phyloP scores from a whole-genome alignment of 1,140 invertebrate species.

The Drosophila mauritiana region DNA sequence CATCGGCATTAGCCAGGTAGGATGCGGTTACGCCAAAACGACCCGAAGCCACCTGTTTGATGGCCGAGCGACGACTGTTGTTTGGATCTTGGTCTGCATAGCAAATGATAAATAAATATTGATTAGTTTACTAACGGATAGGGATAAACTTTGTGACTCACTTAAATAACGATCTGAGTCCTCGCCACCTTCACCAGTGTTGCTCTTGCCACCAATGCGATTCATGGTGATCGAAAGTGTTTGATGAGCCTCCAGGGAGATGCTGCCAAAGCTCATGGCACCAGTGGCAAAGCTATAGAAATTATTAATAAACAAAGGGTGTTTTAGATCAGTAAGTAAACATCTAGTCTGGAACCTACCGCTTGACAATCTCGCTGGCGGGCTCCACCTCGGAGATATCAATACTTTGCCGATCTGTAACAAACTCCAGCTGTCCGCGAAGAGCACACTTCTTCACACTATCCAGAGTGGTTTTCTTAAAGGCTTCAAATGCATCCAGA shows the following conservation, averaged over 20 bases:
- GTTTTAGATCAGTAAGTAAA: no score
- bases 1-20: slow-evolving; percentile 98
- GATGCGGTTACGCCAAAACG: slow-evolving; percentile 99
- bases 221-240: slow-evolving; percentile 99
- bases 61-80: slow-evolving; percentile 91
- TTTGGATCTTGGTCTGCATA: slow-evolving; percentile 88
- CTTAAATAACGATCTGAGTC: slow-evolving; percentile 94
- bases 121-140: no score
- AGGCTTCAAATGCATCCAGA: slow-evolving; percentile 93
- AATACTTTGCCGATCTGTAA: slow-evolving; percentile 90
- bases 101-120: background rate
- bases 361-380: slow-evolving; percentile 97
- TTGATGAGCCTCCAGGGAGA: slow-evolving; percentile 95
- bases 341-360: slow-evolving; percentile 85
- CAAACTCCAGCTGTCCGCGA: slow-evolving; percentile 95
- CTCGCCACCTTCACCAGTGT: slow-evolving; percentile 98
- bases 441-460: slow-evolving; percentile 95
- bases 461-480: slow-evolving; percentile 94
- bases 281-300: slow-evolving; percentile 83
- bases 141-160: slow-evolving; percentile 55
- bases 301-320: no score
- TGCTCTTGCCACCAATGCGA: slow-evolving; percentile 96
- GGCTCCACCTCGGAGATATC: slow-evolving; percentile 95
- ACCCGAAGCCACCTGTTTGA: slow-evolving; percentile 98
- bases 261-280: slow-evolving; percentile 87